phyloP scores from a whole-genome alignment of 1,140 invertebrate species.

The Drosophila arawakana region DNA sequence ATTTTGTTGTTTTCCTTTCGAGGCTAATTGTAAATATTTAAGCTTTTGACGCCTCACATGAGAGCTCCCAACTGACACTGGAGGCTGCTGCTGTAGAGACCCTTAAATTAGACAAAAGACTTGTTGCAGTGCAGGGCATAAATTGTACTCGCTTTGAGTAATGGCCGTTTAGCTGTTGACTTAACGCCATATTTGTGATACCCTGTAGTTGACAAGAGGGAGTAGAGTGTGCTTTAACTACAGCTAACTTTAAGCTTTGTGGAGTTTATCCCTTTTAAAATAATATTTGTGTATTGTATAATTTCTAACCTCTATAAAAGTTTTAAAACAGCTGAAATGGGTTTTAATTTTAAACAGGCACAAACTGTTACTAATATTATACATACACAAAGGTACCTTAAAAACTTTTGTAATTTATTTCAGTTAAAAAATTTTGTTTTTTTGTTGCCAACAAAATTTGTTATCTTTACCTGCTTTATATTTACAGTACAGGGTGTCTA shows the following conservation, averaged over 20 bases:
- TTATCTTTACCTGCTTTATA: no score
- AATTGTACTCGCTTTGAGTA: slow-evolving; percentile 73
- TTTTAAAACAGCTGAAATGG: no score
- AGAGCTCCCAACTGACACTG: slow-evolving; percentile 6
- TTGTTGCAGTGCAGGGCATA: slow-evolving; percentile 70
- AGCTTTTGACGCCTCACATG: slow-evolving; percentile 81
- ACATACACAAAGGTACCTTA: no score
- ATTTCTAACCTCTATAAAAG: no score
- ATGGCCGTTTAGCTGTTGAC: slow-evolving; percentile 68
- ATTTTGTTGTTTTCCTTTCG: slow-evolving; percentile 13
- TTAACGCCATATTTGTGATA: slow-evolving; percentile 75
- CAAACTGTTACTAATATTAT: no score
- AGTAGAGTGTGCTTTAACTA: background rate
- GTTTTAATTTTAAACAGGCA: no score
- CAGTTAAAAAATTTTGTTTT: no score
- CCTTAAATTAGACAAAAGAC: slow-evolving; percentile 18
- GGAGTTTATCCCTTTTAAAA: background rate
- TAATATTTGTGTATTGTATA: no score
- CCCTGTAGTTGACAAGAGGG: background rate
- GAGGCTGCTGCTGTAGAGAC: background rate
- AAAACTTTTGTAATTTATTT: no score
- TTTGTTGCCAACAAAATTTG: no score
- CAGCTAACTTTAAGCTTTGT: background rate
- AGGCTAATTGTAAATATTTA: slow-evolving; percentile 74
- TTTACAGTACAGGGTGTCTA: slow-evolving; percentile 13